phyloP scores from a whole-genome alignment of 2,797 vertebrate species.

The Hippopotamyrus pictus region DNA sequence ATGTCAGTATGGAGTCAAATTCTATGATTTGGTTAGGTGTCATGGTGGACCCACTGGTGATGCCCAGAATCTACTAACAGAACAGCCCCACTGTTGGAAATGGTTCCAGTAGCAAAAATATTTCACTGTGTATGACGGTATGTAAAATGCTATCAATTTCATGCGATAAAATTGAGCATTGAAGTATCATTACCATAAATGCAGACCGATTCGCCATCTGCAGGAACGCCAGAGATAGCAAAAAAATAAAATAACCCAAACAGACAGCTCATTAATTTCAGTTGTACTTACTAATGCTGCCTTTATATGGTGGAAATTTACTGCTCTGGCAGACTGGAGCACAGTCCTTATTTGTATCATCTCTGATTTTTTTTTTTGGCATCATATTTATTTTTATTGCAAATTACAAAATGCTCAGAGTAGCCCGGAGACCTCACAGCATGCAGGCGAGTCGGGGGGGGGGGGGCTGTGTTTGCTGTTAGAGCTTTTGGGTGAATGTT shows the following conservation, averaged over 20 bases:
- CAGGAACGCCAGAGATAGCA: constrained; percentile 48
- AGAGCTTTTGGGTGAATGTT: constrained; percentile 54
- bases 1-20: constrained; percentile 39
- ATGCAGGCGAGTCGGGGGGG: constrained; percentile 56
- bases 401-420: constrained; percentile 64
- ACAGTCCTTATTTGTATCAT: constrained; percentile 64
- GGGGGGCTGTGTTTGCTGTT: constrained; percentile 44
- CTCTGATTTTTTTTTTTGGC: constrained; percentile 64
- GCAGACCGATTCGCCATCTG: constrained; percentile 60
- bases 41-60: neutral
- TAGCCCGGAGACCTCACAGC: constrained; percentile 57
- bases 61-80: neutral
- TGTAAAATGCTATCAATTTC: constrained; percentile 52
- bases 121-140: neutral
- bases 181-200: constrained; percentile 57
- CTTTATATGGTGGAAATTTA: constrained; percentile 56
- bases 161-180: constrained; percentile 54
- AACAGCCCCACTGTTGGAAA: neutral
- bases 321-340: constrained; percentile 59
- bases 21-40: constrained; percentile 29
- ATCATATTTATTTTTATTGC: constrained; percentile 70
- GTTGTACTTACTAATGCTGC: constrained; percentile 41
- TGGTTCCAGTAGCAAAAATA: neutral
- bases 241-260: constrained; percentile 60
- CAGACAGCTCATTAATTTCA: constrained; percentile 66